Percentiles rank a stretch among this genome's conserved stretches.
These are phyloP conservation scores for Carcharodon carcharias DNA, from an alignment of 2,797 vertebrate genomes.

Conservation along the genomic window DNA sequence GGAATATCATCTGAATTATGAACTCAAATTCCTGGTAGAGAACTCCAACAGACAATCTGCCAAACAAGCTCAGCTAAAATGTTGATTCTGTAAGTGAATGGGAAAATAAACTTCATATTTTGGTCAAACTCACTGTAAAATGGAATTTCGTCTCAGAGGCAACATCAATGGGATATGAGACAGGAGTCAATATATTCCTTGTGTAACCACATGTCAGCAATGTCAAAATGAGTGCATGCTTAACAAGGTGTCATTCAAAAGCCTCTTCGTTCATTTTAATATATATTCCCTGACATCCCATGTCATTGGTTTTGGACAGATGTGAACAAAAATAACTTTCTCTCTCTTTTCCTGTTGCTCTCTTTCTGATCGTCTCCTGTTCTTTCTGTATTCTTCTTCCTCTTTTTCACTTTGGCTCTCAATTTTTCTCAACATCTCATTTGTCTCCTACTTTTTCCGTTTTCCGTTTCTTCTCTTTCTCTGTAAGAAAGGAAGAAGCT, in stretches of 20 bases:
- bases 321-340: neutral
- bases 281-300: neutral
- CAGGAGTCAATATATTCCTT: neutral
- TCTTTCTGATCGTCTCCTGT: neutral
- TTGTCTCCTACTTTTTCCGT: neutral
- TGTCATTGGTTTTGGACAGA: neutral
- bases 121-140: neutral
- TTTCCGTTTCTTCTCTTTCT: neutral
- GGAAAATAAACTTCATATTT: neutral
- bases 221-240: neutral
- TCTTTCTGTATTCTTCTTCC: neutral
- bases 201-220: neutral
- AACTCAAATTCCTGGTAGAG: neutral
- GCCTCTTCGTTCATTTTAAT: neutral
- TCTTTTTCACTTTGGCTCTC: neutral
- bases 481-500: neutral
- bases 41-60: neutral
- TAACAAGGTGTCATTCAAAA: neutral
- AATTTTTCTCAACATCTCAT: neutral
- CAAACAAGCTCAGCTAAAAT: neutral
- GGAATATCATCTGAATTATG: neutral
- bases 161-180: neutral
- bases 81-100: neutral
- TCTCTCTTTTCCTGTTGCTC: neutral
- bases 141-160: neutral